Base-by-base conservation (phyloP, 2,113 vertebrate species). In the Capreolus pygargus region DNA sequence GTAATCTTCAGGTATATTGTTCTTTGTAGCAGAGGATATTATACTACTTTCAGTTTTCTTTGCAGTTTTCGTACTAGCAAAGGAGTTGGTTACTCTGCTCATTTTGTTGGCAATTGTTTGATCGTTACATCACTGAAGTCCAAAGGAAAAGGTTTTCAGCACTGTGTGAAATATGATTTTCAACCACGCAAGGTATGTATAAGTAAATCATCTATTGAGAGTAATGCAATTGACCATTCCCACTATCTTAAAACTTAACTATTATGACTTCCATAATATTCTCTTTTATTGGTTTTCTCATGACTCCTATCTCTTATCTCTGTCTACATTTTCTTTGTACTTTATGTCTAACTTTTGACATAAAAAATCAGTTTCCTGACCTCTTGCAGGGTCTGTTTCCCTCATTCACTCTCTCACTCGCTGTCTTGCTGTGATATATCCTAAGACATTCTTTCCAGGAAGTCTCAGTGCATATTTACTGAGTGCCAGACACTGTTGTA, bases 81-180 rank as follows among this genome's bases (percentile, higher is more conserved):
- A 99, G 99, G 99, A 92, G 99, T 99, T 87, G 99, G 99, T 47
- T 99, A 99, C 98, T 99, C 99, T 84, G 99, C 99, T 97, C 99
- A 99, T 99, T 99, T 99, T 98, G 99, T 99, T 96, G 99, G 99
- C 81, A 99, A 99, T 98, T 99, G 99, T 98, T 99, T 99, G 98
- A 99, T 99, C 94, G 99, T 99, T 76, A 99, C 99, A 8, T 99
- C 99, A 0, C 43, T 99, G 96, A 99, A 99, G 98, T 99, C 99
- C n/a, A 99, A 99, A 99, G 99, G 99, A 96, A 99, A 99, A 99
- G 99, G 99, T 97, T 99, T 99, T 98, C 99, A 99, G 98, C 99
- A 99, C 95, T 99, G 99, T 98, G 99, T 99, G 89, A 99, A 99
- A 95, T 99, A 99, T 1, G 99, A 99, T 98, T 99, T 99, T 97